Percentiles rank a stretch among this genome's conserved stretches.
phyloP scores from a whole-genome alignment of 2,113 vertebrate genomes.

The Megaleporinus macrocephalus region DNA sequence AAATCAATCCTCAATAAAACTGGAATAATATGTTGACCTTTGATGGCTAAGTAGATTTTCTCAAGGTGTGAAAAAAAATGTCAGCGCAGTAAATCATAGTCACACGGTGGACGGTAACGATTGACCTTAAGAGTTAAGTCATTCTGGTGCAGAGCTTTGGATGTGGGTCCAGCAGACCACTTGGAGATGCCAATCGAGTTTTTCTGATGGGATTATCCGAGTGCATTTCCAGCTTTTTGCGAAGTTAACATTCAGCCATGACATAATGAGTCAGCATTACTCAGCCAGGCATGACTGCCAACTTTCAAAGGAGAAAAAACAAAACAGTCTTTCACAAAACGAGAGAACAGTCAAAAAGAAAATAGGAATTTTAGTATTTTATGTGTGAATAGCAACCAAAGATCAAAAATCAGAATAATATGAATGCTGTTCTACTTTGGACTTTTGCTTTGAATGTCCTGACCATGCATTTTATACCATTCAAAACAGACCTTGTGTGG shows the following conservation, averaged over 20 bases:
- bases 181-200: constrained; percentile 15
- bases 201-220: background rate
- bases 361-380: background rate
- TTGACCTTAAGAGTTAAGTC: constrained; percentile 3
- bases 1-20: constrained; percentile 56
- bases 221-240: background rate
- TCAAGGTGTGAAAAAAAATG: constrained; percentile 38
- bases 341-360: background rate
- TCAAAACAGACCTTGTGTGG: background rate
- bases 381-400: background rate
- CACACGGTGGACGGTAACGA: constrained; percentile 20
- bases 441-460: background rate
- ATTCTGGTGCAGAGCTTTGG: background rate
- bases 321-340: background rate
- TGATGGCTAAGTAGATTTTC: constrained; percentile 49
- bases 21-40: constrained; percentile 57
- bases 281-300: background rate
- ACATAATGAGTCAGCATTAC: background rate
- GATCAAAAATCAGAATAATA: background rate
- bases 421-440: background rate
- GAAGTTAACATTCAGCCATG: constrained; percentile 22
- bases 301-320: background rate
- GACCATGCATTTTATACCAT: background rate
- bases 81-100: constrained; percentile 45
- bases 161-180: background rate